Conservation (phyloP, 2,888 invertebrate genomes). For the Mimumesa dahlbomi region DNA sequence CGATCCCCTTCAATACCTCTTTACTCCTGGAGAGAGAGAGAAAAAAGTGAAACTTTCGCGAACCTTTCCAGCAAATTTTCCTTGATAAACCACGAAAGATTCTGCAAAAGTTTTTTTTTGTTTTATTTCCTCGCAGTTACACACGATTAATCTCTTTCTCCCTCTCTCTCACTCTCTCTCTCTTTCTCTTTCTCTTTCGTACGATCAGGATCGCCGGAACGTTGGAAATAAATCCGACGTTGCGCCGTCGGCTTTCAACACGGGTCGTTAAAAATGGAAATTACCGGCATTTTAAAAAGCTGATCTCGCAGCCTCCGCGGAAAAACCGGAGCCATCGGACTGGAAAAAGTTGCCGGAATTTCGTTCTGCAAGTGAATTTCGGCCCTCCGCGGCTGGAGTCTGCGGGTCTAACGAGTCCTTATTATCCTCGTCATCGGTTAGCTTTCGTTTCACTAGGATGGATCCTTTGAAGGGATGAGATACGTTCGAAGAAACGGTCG, state of each 20-base stretch:
- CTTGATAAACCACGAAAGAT: too few species aligned
- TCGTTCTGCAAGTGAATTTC: slow-evolving; percentile 19
- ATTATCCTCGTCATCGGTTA: slow-evolving; percentile 58
- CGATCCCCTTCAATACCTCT: too few species aligned
- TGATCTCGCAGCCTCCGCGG: slow-evolving; percentile 35
- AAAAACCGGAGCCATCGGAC: slow-evolving; percentile 43
- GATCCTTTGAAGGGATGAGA: slow-evolving; percentile 15
- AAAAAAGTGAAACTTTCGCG: too few species aligned
- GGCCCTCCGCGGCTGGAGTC: slow-evolving; percentile 32
- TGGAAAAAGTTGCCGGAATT: slow-evolving; percentile 43
- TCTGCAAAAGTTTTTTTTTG: too few species aligned
- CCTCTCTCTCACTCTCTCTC: slow-evolving; percentile 20
- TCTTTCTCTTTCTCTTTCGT: slow-evolving; percentile 25
- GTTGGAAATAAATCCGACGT: slow-evolving; percentile 43
- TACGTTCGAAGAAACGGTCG: slow-evolving; percentile 1
- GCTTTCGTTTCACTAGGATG: slow-evolving; percentile 40
- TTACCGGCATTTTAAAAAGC: slow-evolving; percentile 53
- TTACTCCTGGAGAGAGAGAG: too few species aligned
- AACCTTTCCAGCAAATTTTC: too few species aligned
- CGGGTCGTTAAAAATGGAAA: slow-evolving; percentile 56
- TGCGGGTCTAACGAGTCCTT: slow-evolving; percentile 55
- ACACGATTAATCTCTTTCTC: slow-evolving; percentile 3
- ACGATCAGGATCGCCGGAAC: slow-evolving; percentile 33
- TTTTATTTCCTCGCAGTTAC: too few species aligned
- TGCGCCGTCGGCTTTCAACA: slow-evolving; percentile 17